These are phyloP conservation scores for Scaptomyza graminum DNA, from an alignment of 1,140 invertebrate genomes.

Conservation along the genomic window DNA sequence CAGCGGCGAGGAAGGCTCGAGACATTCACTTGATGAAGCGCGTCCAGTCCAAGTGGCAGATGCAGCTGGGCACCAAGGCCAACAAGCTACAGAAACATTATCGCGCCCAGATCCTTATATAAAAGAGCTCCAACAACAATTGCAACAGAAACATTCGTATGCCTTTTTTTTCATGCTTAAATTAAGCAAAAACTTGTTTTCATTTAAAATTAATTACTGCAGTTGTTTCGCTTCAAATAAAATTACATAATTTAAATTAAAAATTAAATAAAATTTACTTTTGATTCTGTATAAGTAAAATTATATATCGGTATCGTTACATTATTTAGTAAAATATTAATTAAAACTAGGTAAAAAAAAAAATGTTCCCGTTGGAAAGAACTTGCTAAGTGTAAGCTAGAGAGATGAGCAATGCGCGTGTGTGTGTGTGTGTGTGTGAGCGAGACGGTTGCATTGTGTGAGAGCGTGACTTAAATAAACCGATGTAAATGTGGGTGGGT, in stretches of 20 bases:
- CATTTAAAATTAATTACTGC: constrained; percentile 55
- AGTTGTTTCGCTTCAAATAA: constrained; percentile 64
- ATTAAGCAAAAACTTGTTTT: constrained; percentile 63
- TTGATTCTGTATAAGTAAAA: constrained; percentile 75
- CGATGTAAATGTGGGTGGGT: constrained; percentile 21
- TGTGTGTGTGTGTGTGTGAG: constrained; percentile 20
- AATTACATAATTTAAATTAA: constrained; percentile 77
- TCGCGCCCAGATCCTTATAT: constrained; percentile 91
- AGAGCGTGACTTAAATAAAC: constrained; percentile 51
- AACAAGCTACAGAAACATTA: constrained; percentile 95
- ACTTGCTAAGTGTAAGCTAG: constrained; percentile 40
- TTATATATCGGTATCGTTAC: constrained; percentile 67
- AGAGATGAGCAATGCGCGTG: constrained; percentile 38
- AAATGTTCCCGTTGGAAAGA: constrained; percentile 57
- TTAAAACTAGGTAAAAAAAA: constrained; percentile 72
- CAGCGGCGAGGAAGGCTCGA: constrained; percentile 89
- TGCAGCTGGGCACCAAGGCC: constrained; percentile 91
- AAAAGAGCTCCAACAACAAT: constrained; percentile 59
- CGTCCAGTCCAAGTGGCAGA: constrained; percentile 90
- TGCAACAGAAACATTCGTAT: constrained; percentile 9
- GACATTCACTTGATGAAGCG: constrained; percentile 94
- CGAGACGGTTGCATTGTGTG: constrained; percentile 27
- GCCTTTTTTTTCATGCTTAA: constrained; percentile 56
- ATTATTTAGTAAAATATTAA: constrained; percentile 49
- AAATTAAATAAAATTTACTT: constrained; percentile 78